Evolutionary conservation across 2,113 vertebrate genomes (phyloP), one percentile per base, ranked within the genome.

Genomic region (Cryptotis parvus): DNA sequence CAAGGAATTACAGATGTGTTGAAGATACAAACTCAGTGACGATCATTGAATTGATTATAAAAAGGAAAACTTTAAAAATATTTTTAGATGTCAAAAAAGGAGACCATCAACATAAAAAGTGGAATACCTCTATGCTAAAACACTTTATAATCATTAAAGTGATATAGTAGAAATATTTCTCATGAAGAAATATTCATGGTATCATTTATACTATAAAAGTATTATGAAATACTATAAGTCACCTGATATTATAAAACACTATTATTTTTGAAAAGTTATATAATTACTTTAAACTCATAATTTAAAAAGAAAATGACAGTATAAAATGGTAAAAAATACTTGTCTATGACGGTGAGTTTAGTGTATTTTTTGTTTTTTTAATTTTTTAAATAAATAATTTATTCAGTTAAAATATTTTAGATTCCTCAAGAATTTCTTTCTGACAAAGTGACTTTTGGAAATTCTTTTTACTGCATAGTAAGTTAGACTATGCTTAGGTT

Each of bases 351-450:
- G 15, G 55, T 74, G 8, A 3, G 18, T 37, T 70, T 63, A 74
- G 9, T 63, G 8, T 22, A 84, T 66, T 26, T 90, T n/a, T 78
- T 86, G 61, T 22, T 52, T 75, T 41, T 3, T n/a, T n/a, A 69
- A 37, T 78, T 69, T 27, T 94, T 87, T 72, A 89, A 69, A 49
- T 2, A 29, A 89, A 76, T 49, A 4, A 65, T n/a, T 87, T 93
- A 73, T 58, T 89, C 73, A 61, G 87, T 90, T 37, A 41, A 69
- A 8, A 73, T 79, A 68, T 85, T 94, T 84, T 72, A 70, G 84
- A 84, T 3, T 72, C 89, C 20, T 89, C 24, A 58, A 41, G 12
- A 84, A 85, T 49, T 84, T 84, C 55, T 49, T 78, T 41, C 41
- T 9, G 26, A 85, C 31, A 78, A 27, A n/a, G 14, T 61, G 68